Percentiles rank a stretch among this genome's conserved stretches.
These are phyloP conservation scores for Cygnus buccinator DNA, from an alignment of 2,113 vertebrate species.

Conservation along the genomic window DNA sequence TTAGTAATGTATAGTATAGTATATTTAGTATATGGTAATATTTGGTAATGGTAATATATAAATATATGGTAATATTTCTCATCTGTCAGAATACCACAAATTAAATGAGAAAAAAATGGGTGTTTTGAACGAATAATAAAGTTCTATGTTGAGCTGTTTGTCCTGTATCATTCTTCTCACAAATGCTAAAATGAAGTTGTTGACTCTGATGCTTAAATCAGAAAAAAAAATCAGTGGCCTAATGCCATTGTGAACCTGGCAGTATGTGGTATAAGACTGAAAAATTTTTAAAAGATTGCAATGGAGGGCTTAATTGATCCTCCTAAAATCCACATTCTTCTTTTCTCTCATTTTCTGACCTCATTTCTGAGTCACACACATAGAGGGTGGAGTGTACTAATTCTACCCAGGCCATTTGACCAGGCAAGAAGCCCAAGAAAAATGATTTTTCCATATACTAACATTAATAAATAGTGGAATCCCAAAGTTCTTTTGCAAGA, in stretches of 20 bases:
- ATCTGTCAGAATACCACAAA: neutral
- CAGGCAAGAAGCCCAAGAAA: conserved; percentile 57
- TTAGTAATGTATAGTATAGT: neutral
- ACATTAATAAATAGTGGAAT: conserved; percentile 35
- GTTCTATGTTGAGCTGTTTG: neutral
- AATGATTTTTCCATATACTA: conserved; percentile 36
- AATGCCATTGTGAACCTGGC: neutral
- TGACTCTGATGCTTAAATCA: neutral
- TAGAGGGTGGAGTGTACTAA: conserved; percentile 51
- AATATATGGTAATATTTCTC: neutral
- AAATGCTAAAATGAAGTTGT: neutral
- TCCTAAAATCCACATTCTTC: conserved; percentile 10
- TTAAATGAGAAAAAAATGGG: neutral
- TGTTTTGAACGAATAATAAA: neutral
- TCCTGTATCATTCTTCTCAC: neutral
- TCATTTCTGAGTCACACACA: conserved; percentile 56
- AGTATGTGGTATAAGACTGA: neutral
- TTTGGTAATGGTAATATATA: neutral
- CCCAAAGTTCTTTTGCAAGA: conserved; percentile 29
- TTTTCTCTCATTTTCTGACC: conserved; percentile 42
- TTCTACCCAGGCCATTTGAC: conserved; percentile 24
- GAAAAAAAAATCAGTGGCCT: neutral
- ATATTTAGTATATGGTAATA: neutral
- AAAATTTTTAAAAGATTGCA: neutral
- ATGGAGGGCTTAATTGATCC: neutral